Base-by-base conservation (phyloP, 1,140 invertebrate species). In the Eupristina koningsbergeri region DNA sequence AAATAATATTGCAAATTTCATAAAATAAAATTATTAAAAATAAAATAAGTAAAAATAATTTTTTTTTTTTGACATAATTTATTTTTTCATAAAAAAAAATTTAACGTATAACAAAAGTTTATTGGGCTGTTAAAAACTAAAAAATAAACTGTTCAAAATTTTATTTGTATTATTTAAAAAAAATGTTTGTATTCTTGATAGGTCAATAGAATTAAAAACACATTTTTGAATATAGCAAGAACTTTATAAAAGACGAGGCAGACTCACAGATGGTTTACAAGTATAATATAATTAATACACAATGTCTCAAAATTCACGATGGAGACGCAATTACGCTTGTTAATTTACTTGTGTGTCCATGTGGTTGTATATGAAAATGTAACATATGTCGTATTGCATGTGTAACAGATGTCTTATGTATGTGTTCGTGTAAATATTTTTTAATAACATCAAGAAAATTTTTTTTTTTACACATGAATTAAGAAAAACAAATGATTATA, bases 201-300 rank as follows among this genome's bases (percentile, higher is more conserved):
- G 15, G 50, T 69, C 8, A 41, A 85, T 84, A 83, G 85, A 78
- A 63, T 63, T 73, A 86, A 84, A 83, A 87, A 81, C 31, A 85
- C 39, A 78, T 81, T 74, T 39, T 88, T 90, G 89, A 91, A 90
- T 90, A 89, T 90, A 91, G 90, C 90, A 91, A 91, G 90, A 91
- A 91, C 85, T 91, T 91, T 91, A 91, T 91, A 91, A 91, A 91
- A 91, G 89, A 91, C 87, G 90, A 91, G 90, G 89, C 90, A 91
- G 90, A 90, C 88, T 90, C 89, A 90, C 90, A 90, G 89, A 89
- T 90, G 89, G 87, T 91, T 89, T 88, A 87, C 83, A 90, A 90
- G 88, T 91, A 89, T 86, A 89, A 88, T 87, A 86, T 82, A 80
- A 85, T 81, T 81, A 85, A 74, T 85, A 84, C 83, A 84, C 79